A percentile compares a stretch with the other conserved stretches of the same genome.
These are phyloP conservation scores for Oedothorax gibbosus DNA, from an alignment of 1,140 invertebrate species.

Conservation along the genomic window DNA sequence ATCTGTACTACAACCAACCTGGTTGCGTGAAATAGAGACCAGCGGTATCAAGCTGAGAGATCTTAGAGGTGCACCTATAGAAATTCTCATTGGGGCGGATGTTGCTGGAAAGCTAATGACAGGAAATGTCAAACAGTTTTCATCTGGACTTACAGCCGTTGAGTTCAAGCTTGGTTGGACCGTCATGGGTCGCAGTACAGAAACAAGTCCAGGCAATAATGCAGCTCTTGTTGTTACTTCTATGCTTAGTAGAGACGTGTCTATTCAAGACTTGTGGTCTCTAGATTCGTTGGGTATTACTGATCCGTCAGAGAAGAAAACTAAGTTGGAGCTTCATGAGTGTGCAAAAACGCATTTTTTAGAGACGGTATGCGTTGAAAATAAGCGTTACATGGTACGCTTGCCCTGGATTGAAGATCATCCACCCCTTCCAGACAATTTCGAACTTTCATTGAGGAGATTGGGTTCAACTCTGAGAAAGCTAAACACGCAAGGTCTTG, in stretches of 20 bases:
- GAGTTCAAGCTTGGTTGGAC: background rate
- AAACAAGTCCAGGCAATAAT: too few relatives aligned
- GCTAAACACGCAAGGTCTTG: slow-evolving; percentile 62
- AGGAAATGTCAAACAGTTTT: background rate
- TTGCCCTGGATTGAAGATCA: slow-evolving; percentile 65
- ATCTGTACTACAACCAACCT: background rate
- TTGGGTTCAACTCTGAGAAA: slow-evolving; percentile 61
- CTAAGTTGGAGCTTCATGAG: slow-evolving; percentile 61
- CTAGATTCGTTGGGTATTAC: slow-evolving; percentile 67
- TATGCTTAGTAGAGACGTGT: slow-evolving; percentile 58
- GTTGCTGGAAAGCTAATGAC: slow-evolving; percentile 2
- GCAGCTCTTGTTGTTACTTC: slow-evolving; percentile 33
- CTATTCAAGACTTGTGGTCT: slow-evolving; percentile 66
- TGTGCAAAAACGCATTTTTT: slow-evolving; percentile 64
- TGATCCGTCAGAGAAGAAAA: slow-evolving; percentile 65
- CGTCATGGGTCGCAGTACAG: too few relatives aligned
- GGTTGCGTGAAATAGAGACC: background rate
- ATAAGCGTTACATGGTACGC: slow-evolving; percentile 65
- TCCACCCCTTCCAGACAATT: slow-evolving; percentile 62
- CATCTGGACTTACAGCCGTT: background rate
- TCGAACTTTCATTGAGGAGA: slow-evolving; percentile 60
- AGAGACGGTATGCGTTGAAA: slow-evolving; percentile 63
- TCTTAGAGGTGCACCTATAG: background rate
- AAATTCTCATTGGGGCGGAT: slow-evolving; percentile 13
- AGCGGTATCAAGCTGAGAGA: slow-evolving; percentile 18